Evolutionary conservation across 2,113 vertebrate genomes (phyloP), one percentile per base, ranked within the genome.

Genomic region (Gallinago jamesoni): DNA sequence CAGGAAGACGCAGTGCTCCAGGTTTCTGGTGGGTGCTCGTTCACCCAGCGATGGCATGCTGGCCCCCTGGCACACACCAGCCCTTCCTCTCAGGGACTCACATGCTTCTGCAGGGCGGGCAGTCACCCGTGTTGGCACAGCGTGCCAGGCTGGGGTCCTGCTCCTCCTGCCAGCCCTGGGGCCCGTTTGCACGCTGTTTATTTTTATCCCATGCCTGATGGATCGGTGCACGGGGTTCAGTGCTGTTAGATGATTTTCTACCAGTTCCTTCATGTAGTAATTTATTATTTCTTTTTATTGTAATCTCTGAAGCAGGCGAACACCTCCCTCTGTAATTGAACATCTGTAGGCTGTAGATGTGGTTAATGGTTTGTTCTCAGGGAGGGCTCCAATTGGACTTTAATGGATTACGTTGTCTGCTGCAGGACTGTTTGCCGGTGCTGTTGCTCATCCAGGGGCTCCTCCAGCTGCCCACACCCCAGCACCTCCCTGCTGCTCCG

Each of bases 1-100:
- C 12, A 7, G 33, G 5, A 8, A 66, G 8, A 14, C 22, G 17
- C 43, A 10, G 53, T 24, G 79, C 57, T 41, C n/a, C 24, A 9
- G 57, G 12, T 47, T 35, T 27, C 48, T 5, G 25, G 35, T 28
- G 3, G 1, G 5, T 3, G 59, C 41, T 39, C 1, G 0, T 28
- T 53, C 64, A 22, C 0, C 1, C 2, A 12, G 23, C 1, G 0
- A 33, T 37, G 2, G 0, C 70, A 20, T 27, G 39, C 39, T 39
- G 7, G 2, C 39, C n/a, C 59, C 0, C 69, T 48, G 64, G 30
- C 64, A 37, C 31, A 1, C 19, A 35, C 50, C 41, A 59, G 30
- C 76, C 37, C 37, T 59, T 59, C 45, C 1, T 47, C 52, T 37
- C 2, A 0, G 18, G 27, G 31, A 5, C 10, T 27, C 1, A 3